These are phyloP conservation scores for Eublepharis macularius DNA, from an alignment of 2,113 vertebrate species.

Conservation along the genomic window DNA sequence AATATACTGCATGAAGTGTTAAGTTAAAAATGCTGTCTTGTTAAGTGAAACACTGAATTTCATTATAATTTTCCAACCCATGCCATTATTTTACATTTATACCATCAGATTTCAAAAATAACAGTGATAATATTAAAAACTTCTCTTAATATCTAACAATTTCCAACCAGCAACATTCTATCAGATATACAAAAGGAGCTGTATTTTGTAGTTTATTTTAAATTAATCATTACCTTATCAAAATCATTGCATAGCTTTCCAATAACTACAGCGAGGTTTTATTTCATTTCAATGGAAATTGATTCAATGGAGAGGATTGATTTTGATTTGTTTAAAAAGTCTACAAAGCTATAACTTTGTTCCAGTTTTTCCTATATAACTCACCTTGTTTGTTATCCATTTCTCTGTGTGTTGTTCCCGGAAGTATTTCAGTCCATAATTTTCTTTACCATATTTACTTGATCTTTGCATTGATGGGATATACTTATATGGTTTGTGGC, in stretches of 20 bases:
- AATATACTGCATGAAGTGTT: too few relatives aligned
- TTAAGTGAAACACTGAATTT: background rate
- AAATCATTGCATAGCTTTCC: background rate
- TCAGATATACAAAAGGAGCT: background rate
- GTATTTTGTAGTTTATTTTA: background rate
- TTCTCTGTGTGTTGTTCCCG: constrained; percentile 72
- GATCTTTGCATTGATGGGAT: constrained; percentile 68
- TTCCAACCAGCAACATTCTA: background rate
- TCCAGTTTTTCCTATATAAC: constrained; percentile 16
- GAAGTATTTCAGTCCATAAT: constrained; percentile 74
- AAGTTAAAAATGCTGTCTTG: background rate
- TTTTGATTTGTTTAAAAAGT: background rate
- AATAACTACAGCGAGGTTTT: background rate
- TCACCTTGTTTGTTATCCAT: constrained; percentile 79
- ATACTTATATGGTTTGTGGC: constrained; percentile 71
- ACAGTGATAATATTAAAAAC: background rate
- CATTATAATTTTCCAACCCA: background rate
- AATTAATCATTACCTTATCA: background rate
- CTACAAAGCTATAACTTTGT: background rate
- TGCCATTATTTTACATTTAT: background rate
- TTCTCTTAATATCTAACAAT: background rate
- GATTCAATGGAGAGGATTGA: background rate
- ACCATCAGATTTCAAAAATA: background rate
- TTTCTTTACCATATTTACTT: constrained; percentile 64
- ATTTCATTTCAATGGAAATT: background rate